Base-by-base conservation (phyloP, 2,888 invertebrate genomes). In the Lordiphosa andalusiaca region DNA sequence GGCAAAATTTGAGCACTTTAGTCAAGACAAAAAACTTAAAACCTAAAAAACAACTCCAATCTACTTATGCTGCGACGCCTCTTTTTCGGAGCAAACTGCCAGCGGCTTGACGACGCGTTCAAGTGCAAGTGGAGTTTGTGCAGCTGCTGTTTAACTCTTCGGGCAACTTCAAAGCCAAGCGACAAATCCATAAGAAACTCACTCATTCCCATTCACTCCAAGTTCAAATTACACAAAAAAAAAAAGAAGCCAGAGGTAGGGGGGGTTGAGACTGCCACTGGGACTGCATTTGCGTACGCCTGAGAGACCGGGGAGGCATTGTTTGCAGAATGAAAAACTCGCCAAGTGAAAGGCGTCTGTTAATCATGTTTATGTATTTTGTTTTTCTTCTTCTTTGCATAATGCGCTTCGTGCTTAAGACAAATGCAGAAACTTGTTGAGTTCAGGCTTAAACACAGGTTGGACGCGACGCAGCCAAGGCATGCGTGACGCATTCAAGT, bases 331-430 rank as follows among this genome's bases (percentile, higher is more conserved):
- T 16, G 47, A 48, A 54, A 62, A 61, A 66, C 57, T 63, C 62
- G 67, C 59, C 71, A 68, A 77, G 84, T 69, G 77, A 77, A 68
- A 71, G 76, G 73, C 75, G 75, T 71, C 71, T 73, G 73, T 82
- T 82, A 75, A 78, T 75, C 78, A 73, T 78, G 78, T 82, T 82
- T 71, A 74, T 80, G n/a, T n/a, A n/a, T n/a, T n/a, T n/a, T n/a
- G n/a, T n/a, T n/a, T n/a, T n/a, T n/a, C 63, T 41, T 61, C 33
- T 30, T 6, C 81, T 75, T 65, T 65, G 77, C 71, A 77, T 77
- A 77, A 81, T 77, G 81, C 67, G 63, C 76, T 57, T 33, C 71
- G 65, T 75, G 80, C 65, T 59, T 46, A 55, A 55, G 73, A 67
- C 66, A 73, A 80, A 65, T 55, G 59, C 67, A 62, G 50, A 64